Evolutionary conservation across 2,888 invertebrate species (phyloP), one percentile per base, ranked within the genome.

Genomic region (Drosophila lacicola): DNA sequence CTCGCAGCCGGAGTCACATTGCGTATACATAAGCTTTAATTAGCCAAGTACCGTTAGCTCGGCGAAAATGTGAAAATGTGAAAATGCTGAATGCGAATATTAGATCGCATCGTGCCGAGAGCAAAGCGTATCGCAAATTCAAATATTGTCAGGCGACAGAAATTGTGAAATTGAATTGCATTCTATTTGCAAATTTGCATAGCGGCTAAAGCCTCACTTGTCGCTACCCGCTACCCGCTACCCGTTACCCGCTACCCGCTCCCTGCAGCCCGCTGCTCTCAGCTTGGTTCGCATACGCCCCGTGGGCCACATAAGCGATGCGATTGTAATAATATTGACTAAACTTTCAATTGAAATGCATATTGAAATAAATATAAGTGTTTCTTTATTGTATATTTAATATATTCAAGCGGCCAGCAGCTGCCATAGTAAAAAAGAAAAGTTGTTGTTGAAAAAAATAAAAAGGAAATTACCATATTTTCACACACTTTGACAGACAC

Each of bases 381-480:
- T 39, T 61, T 61, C n/a, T 34, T n/a, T 51, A 9, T 39, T 14
- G 45, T 10, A 55, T 33, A 17, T 34, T 73, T 61, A 63, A 57
- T 57, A 10, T 41, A 62, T 72, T 56, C 56, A 36, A 54, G 41
- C 41, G 9, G 1, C 4, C 1, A 29, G 29, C 29, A 29, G 29
- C 29, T 25, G 25, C 25, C 34, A 17, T 4, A 17, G 36, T 44
- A 50, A 51, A 49, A 64, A 53, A 46, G 44, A 33, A 14, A 4
- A n/a, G 34, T 3, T 14, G 11, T 9, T n/a, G n/a, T n/a, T n/a
- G 34, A 37, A 41, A 55, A n/a, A 34, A 37, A 39, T 39, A 57
- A 44, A 55, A 55, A 50, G 46, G 44, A 71, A 70, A 82, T 82
- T 72, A 58, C 60, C 72, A 70, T 78, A 78, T 82, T 72, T 71